Conservation (phyloP, 2,113 vertebrate species). For the Casuarius casuarius region DNA sequence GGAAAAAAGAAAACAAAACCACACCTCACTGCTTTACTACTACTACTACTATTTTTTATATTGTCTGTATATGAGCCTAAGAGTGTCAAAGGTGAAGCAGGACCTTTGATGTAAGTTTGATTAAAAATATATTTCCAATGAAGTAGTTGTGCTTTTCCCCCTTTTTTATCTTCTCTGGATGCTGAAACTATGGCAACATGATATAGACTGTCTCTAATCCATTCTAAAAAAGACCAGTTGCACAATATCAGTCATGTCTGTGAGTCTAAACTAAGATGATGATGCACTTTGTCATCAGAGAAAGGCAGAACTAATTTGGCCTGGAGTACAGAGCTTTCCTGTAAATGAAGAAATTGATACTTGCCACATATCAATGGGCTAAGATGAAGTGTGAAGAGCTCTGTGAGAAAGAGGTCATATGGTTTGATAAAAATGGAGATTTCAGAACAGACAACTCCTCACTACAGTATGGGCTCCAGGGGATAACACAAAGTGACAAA, state of each 20-base stretch:
- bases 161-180: neutral
- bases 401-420: neutral
- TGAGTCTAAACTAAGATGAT: neutral
- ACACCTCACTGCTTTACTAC: neutral
- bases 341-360: neutral
- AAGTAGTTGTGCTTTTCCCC: neutral
- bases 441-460: neutral
- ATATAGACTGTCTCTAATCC: neutral
- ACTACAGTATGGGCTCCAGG: neutral
- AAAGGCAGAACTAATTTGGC: neutral
- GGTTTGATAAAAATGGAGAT: neutral
- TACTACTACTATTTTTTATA: neutral
- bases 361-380: neutral
- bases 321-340: neutral
- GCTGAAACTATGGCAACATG: neutral
- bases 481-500: neutral
- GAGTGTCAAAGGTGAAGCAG: neutral
- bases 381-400: neutral
- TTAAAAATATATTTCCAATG: neutral
- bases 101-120: neutral
- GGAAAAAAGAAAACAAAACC: neutral
- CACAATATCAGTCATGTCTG: neutral
- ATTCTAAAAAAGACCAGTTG: neutral
- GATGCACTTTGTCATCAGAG: neutral
- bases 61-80: neutral